These are phyloP conservation scores for Macrosiphum euphorbiae DNA, from an alignment of 2,888 invertebrate genomes.

Conservation along the genomic window DNA sequence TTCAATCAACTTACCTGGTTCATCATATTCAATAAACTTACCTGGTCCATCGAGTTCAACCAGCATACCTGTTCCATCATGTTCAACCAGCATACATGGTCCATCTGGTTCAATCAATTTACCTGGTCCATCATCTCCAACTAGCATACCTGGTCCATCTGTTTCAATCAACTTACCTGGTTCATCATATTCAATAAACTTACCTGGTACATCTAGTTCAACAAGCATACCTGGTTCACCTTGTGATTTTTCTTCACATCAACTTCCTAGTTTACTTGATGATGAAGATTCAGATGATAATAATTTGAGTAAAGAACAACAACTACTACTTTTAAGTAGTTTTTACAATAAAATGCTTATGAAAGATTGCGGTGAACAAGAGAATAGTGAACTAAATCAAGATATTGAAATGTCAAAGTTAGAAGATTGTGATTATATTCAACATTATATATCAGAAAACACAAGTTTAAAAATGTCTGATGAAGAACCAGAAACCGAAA, in stretches of 20 bases:
- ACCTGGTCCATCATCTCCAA: neutral
- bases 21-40: neutral
- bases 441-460: neutral
- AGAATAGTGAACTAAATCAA: neutral
- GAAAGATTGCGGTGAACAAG: neutral
- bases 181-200: neutral
- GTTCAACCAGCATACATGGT: neutral
- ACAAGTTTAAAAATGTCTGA: neutral
- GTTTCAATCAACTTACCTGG: neutral
- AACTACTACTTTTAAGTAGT: neutral
- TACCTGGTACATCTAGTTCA: neutral
- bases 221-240: neutral
- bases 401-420: neutral
- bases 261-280: neutral
- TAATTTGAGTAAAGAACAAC: neutral
- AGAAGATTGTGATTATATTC: neutral
- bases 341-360: neutral
- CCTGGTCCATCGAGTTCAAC: neutral
- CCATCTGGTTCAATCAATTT: neutral
- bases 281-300: neutral
- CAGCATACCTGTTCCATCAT: too few species aligned
- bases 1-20: neutral
- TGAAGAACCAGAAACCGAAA: neutral
- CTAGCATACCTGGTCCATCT: neutral
- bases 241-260: neutral